phyloP scores from a whole-genome alignment of 2,113 vertebrate species.

The Hystrix brachyura region DNA sequence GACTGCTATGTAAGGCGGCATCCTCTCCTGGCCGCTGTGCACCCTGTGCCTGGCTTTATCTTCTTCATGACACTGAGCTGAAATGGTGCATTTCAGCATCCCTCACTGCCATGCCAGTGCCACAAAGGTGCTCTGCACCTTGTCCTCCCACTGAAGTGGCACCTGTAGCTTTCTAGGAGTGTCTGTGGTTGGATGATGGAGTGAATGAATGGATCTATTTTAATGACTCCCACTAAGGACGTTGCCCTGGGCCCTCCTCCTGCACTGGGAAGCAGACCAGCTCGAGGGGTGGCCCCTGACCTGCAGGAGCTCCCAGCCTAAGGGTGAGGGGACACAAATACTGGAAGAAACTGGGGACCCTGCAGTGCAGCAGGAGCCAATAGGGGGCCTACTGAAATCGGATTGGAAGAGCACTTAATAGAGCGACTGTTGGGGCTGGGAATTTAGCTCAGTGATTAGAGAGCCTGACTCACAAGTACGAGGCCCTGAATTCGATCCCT shows the following conservation, averaged over 20 bases:
- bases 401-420: not conserved
- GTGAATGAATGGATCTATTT: not conserved
- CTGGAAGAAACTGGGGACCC: not conserved
- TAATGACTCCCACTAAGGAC: not conserved
- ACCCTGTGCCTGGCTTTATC: not conserved
- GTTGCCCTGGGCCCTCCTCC: not conserved
- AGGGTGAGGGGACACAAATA: not conserved
- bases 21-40: rapidly evolving
- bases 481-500: no score
- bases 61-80: not conserved
- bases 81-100: not conserved
- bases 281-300: not conserved
- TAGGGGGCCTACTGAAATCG: not conserved
- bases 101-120: rapidly evolving
- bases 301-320: not conserved
- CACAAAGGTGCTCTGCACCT: rapidly evolving
- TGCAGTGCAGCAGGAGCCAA: not conserved
- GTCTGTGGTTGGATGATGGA: not conserved
- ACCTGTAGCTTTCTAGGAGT: rapidly evolving
- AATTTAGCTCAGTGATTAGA: no score
- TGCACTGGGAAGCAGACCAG: not conserved
- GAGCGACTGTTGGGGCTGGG: not conserved
- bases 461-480: no score
- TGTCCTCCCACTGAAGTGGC: not conserved
- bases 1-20: not conserved